These are phyloP conservation scores for Chromobotia macracanthus DNA, from an alignment of 2,797 vertebrate genomes.

Conservation along the genomic window DNA sequence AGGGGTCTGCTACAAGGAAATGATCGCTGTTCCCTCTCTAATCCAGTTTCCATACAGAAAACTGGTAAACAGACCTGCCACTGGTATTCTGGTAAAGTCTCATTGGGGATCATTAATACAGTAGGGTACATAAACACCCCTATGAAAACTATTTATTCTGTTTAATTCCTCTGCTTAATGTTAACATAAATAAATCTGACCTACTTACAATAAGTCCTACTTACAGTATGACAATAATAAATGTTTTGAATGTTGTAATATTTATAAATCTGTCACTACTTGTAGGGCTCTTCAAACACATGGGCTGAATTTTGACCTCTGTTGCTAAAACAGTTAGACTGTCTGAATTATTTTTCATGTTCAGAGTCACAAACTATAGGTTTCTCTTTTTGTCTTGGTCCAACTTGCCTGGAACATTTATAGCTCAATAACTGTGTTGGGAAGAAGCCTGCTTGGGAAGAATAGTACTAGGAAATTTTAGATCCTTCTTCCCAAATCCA, in stretches of 20 bases:
- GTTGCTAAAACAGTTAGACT: background rate
- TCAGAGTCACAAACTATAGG: background rate
- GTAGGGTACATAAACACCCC: background rate
- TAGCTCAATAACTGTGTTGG: background rate
- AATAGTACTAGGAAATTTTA: background rate
- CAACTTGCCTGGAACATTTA: background rate
- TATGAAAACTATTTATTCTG: background rate
- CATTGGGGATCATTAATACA: slow-evolving; percentile 26
- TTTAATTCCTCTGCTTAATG: slow-evolving; percentile 1
- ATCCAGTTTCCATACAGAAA: slow-evolving; percentile 54
- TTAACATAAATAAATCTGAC: background rate
- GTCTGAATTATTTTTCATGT: background rate
- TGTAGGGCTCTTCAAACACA: background rate
- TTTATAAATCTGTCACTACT: background rate
- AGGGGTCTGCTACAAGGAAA: slow-evolving; percentile 48
- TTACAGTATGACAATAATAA: background rate
- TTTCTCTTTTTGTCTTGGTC: background rate
- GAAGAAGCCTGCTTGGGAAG: background rate
- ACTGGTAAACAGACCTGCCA: slow-evolving; percentile 36
- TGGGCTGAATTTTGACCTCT: background rate
- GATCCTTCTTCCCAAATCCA: background rate
- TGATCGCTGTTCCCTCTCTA: slow-evolving; percentile 56
- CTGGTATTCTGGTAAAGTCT: slow-evolving; percentile 23
- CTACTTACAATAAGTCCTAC: background rate
- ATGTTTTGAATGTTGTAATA: background rate